phyloP scores from a whole-genome alignment of 2,888 invertebrate species.

The Drosophila borborema region DNA sequence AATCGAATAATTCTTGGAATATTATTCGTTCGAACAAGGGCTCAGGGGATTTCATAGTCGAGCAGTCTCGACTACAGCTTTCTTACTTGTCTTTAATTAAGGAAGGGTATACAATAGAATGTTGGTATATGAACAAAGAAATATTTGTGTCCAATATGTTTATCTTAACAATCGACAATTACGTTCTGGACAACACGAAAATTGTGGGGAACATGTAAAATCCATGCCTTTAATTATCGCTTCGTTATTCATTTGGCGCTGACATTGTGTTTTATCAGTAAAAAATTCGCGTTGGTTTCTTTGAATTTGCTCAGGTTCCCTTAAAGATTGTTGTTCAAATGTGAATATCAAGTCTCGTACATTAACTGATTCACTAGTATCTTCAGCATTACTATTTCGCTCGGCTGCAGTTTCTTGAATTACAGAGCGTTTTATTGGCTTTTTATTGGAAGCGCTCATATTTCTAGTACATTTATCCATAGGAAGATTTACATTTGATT shows the following conservation, averaged over 20 bases:
- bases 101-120: too few species aligned
- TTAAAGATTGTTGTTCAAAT: constrained; percentile 87
- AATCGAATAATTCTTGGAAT: too few species aligned
- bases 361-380: constrained; percentile 79
- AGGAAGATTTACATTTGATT: neutral
- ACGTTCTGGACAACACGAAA: neutral
- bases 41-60: too few species aligned
- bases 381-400: constrained; percentile 64
- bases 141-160: too few species aligned
- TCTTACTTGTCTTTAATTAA: too few species aligned
- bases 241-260: neutral
- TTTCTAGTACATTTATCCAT: neutral
- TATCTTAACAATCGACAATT: too few species aligned
- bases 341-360: constrained; percentile 87
- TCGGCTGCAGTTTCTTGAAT: neutral
- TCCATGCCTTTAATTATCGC: constrained; percentile 27
- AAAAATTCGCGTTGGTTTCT: neutral
- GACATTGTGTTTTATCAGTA: neutral
- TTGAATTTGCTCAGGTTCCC: constrained; percentile 27
- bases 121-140: too few species aligned
- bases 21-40: too few species aligned
- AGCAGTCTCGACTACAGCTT: too few species aligned
- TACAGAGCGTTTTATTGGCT: too few species aligned
- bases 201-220: neutral
- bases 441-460: neutral